These are phyloP conservation scores for Neomorphus geoffroyi DNA, from an alignment of 2,797 vertebrate genomes.

Conservation along the genomic window DNA sequence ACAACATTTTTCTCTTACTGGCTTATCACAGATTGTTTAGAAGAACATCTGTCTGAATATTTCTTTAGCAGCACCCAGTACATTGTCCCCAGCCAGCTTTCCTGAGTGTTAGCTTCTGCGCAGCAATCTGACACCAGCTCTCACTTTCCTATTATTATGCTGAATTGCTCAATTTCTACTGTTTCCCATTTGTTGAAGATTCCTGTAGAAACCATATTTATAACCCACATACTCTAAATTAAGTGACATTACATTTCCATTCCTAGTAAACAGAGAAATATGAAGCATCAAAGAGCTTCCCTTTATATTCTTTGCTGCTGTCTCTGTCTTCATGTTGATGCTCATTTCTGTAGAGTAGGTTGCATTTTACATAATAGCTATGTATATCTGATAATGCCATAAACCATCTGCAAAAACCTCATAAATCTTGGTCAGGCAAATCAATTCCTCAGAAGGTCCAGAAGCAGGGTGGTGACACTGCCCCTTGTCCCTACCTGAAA, in stretches of 20 bases:
- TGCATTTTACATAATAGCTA: not conserved
- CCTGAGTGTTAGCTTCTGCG: not conserved
- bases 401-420: not conserved
- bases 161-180: not conserved
- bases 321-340: not conserved
- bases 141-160: not conserved
- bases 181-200: not conserved
- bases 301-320: not conserved
- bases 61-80: not conserved
- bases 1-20: not conserved
- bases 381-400: not conserved
- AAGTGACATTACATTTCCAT: not conserved
- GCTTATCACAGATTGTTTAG: not conserved
- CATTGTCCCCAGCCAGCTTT: not conserved
- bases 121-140: rapidly evolving
- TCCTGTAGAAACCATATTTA: not conserved
- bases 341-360: not conserved
- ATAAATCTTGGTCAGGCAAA: not conserved
- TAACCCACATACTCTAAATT: constrained; percentile 8
- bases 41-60: not conserved
- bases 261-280: not conserved
- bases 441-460: not conserved
- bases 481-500: not conserved
- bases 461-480: not conserved
- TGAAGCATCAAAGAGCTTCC: not conserved